Base-by-base conservation (phyloP, 2,113 vertebrate species). In the Scophthalmus maximus region DNA sequence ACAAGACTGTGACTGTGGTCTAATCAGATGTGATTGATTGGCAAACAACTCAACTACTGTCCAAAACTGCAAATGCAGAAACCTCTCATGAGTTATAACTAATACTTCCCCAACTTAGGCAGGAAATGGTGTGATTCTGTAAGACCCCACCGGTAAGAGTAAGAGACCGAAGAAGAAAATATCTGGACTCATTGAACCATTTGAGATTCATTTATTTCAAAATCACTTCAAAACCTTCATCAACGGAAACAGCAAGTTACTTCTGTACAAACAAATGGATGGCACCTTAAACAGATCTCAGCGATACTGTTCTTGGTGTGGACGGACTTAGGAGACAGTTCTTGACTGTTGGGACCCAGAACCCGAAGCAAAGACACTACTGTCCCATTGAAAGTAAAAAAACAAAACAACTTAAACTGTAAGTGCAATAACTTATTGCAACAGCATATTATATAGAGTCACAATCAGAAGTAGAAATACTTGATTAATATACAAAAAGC, bases 401-500 rank as follows among this genome's bases (percentile, higher is more conserved):
- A 61, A n/a, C 6, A 40, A 55, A 15, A 50, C 50, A 40, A 38
- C 53, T 76, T 68, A 85, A 73, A 84, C 62, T 86, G 82, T 92
- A 94, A 94, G 93, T 94, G 93, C 94, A 96, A 95, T 95, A 95
- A 95, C 82, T 96, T 95, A 95, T 88, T 95, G 91, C 75, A 78
- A 83, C 76, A 76, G 81, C 78, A 88, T 77, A 82, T 83, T 73
- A 77, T 85, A 69, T 78, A 82, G 76, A 82, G 52, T 62, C 82
- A 89, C 85, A 86, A 87, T 81, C 79, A 87, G 74, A 83, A 81
- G 68, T 85, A 89, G 67, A 91, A 89, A 85, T 84, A 78, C 26
- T 86, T 79, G 88, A 86, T 87, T 91, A 91, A 88, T 81, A 91
- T 84, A 88, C 68, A 90, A 87, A 90, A 93, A 85, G 60, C 79